phyloP scores from a whole-genome alignment of 1,140 invertebrate species.

The Diorhabda carinulata region DNA sequence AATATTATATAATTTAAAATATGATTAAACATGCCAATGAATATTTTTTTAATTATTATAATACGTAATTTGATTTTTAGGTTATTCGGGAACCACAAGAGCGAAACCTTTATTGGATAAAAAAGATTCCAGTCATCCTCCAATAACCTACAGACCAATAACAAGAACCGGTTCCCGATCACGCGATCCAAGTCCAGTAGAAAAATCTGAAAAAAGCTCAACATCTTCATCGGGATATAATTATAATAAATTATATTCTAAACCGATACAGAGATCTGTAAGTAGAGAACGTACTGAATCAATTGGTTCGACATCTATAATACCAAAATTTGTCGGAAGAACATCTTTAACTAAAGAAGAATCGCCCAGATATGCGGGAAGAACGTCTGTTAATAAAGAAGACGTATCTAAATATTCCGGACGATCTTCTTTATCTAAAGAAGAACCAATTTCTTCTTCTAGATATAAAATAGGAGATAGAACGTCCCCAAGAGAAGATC shows the following conservation, averaged over 20 bases:
- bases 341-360: constrained; percentile 28
- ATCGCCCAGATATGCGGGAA: constrained; percentile 24
- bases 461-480: constrained; percentile 32
- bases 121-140: constrained; percentile 40
- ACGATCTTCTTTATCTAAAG: constrained; percentile 18
- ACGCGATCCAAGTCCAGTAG: constrained; percentile 44
- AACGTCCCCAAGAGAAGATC: constrained; percentile 37
- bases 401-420: constrained; percentile 21
- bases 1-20: background rate
- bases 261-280: constrained; percentile 34
- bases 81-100: constrained; percentile 27
- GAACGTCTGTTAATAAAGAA: constrained; percentile 25
- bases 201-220: constrained; percentile 34
- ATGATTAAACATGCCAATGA: background rate
- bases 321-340: constrained; percentile 40
- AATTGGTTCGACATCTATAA: constrained; percentile 29
- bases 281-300: constrained; percentile 43
- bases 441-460: constrained; percentile 26
- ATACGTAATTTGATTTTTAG: constrained; percentile 1
- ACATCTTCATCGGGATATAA: constrained; percentile 36
- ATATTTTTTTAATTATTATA: background rate
- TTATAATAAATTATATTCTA: constrained; percentile 40
- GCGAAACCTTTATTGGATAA: constrained; percentile 37
- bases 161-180: constrained; percentile 35
- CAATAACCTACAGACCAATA: constrained; percentile 40